These are phyloP conservation scores for Aphodius sticticus DNA, from an alignment of 2,888 invertebrate genomes.

Conservation along the genomic window DNA sequence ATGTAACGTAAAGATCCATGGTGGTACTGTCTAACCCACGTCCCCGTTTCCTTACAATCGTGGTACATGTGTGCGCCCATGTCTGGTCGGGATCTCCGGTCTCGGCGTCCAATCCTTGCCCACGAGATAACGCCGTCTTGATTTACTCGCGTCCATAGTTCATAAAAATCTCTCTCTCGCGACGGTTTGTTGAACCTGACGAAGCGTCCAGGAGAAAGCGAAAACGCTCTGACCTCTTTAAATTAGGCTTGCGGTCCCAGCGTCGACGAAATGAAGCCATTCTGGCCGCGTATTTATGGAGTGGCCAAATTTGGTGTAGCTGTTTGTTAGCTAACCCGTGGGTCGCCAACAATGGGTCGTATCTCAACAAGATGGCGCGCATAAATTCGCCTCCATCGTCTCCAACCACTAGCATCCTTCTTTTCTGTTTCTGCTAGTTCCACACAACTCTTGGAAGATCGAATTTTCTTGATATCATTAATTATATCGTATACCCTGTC, in stretches of 20 bases:
- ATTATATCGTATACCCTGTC: no score
- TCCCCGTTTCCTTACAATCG: slow-evolving; percentile 53
- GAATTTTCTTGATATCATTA: no score
- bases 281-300: slow-evolving; percentile 59
- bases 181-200: slow-evolving; percentile 19
- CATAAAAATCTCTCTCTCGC: neutral
- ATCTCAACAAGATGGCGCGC: slow-evolving; percentile 56
- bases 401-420: neutral
- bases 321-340: slow-evolving; percentile 59
- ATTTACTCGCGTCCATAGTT: slow-evolving; percentile 18
- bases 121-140: slow-evolving; percentile 20
- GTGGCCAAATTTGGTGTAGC: slow-evolving; percentile 62
- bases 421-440: neutral
- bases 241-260: slow-evolving; percentile 6
- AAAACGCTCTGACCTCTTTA: slow-evolving; percentile 8
- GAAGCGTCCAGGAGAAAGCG: neutral
- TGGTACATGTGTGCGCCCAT: slow-evolving; percentile 30
- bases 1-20: slow-evolving; percentile 59
- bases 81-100: slow-evolving; percentile 7
- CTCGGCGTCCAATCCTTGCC: slow-evolving; percentile 22
- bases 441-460: neutral
- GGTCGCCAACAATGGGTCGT: slow-evolving; percentile 59
- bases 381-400: slow-evolving; percentile 51
- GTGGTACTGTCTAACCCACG: slow-evolving; percentile 60
- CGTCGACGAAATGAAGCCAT: slow-evolving; percentile 59